Percentiles rank a stretch among this genome's conserved stretches.
These are phyloP conservation scores for Alexandromys fortis DNA, from an alignment of 2,113 vertebrate species.

Conservation along the genomic window DNA sequence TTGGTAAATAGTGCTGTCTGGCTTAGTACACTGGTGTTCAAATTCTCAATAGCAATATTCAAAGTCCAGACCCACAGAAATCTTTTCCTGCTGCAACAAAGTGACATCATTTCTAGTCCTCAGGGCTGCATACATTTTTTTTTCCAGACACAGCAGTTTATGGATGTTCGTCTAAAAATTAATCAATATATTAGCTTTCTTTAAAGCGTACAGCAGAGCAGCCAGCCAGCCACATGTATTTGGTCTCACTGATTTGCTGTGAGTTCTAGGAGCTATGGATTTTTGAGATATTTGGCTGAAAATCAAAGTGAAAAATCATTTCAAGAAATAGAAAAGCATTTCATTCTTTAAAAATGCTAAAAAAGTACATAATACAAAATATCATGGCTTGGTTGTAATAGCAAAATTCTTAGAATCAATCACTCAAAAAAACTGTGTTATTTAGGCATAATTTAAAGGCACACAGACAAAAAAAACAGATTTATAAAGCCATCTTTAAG, in stretches of 20 bases:
- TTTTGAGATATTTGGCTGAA: slow-evolving; percentile 64
- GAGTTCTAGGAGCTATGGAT: slow-evolving; percentile 75
- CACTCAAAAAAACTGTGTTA: slow-evolving; percentile 81
- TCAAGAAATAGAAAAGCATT: slow-evolving; percentile 79
- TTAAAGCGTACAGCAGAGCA: slow-evolving; percentile 73
- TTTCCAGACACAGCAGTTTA: slow-evolving; percentile 76
- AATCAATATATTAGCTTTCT: slow-evolving; percentile 81
- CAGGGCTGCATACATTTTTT: slow-evolving; percentile 76
- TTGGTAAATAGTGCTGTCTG: slow-evolving; percentile 56
- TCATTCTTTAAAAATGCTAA: slow-evolving; percentile 82
- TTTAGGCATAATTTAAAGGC: slow-evolving; percentile 77
- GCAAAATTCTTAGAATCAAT: slow-evolving; percentile 83
- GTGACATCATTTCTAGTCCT: slow-evolving; percentile 78
- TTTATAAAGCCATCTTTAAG: slow-evolving; percentile 69
- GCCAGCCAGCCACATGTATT: slow-evolving; percentile 72
- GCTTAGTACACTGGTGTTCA: slow-evolving; percentile 69
- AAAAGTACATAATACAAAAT: slow-evolving; percentile 81
- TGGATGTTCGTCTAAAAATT: slow-evolving; percentile 77
- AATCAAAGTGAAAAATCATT: slow-evolving; percentile 78
- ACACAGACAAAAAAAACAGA: slow-evolving; percentile 78
- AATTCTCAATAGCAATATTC: slow-evolving; percentile 63
- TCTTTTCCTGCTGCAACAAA: slow-evolving; percentile 70
- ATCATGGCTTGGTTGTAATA: slow-evolving; percentile 81
- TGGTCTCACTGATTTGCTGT: slow-evolving; percentile 75
- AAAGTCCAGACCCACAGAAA: slow-evolving; percentile 67